Percentiles rank a stretch among this genome's conserved stretches.
phyloP scores from a whole-genome alignment of 2,113 vertebrate species.

The Malurus elegans region DNA sequence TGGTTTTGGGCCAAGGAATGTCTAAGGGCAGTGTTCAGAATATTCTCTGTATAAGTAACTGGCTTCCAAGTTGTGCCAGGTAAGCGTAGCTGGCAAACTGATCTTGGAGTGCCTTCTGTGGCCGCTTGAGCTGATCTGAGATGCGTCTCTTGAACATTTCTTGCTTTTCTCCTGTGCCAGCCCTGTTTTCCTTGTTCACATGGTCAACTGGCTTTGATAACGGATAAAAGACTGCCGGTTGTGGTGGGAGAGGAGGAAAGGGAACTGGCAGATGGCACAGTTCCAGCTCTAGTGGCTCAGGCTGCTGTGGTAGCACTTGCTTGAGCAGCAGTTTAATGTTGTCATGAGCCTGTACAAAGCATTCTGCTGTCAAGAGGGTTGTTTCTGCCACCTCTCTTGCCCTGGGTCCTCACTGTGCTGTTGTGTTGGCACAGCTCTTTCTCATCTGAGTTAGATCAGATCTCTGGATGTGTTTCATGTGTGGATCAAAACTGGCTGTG shows the following conservation, averaged over 20 bases:
- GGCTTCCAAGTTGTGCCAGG: not conserved
- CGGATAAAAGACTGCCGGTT: not conserved
- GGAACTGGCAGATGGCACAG: accelerated
- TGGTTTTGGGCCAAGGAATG: not conserved
- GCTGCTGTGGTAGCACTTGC: not conserved
- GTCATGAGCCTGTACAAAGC: not conserved
- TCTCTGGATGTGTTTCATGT: not conserved
- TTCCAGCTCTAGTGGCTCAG: not conserved
- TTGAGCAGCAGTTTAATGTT: not conserved
- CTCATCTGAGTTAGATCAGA: not conserved
- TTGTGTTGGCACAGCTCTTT: not conserved
- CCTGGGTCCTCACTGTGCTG: not conserved
- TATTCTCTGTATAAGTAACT: not conserved
- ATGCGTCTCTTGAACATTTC: not conserved
- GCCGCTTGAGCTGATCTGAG: not conserved
- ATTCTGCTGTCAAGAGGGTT: not conserved
- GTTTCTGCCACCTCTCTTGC: not conserved
- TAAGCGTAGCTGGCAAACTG: not conserved
- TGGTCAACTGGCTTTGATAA: not conserved
- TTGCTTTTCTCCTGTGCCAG: not conserved
- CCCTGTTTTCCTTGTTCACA: not conserved
- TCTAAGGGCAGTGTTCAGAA: not conserved
- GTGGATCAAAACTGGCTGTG: not conserved
- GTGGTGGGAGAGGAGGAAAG: not conserved
- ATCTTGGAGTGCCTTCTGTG: accelerated